Conservation (phyloP, 2,113 vertebrate species). For the Heterochromis multidens region DNA sequence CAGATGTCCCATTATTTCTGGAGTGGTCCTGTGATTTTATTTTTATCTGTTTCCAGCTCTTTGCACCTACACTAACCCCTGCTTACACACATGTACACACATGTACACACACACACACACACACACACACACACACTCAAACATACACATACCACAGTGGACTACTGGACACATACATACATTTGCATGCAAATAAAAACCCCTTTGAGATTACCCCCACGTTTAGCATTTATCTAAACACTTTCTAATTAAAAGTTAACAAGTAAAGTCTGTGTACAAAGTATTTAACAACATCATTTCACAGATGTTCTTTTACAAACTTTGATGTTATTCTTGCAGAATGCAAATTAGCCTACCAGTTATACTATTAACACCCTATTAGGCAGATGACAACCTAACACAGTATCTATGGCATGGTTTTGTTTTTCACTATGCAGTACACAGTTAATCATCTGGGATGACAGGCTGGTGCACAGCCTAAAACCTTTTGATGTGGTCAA, state of each 20-base stretch:
- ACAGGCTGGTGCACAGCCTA: not conserved
- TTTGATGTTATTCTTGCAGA: not conserved
- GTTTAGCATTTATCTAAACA: conserved; percentile 15
- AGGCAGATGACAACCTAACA: not conserved
- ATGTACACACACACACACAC: not conserved
- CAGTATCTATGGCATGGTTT: not conserved
- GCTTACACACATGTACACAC: not conserved
- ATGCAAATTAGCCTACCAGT: conserved; percentile 2
- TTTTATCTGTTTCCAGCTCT: conserved; percentile 61
- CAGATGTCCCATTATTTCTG: conserved; percentile 79
- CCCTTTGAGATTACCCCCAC: conserved; percentile 10
- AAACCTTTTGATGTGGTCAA: not conserved
- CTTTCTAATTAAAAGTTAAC: conserved; percentile 44
- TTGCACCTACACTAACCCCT: conserved; percentile 46
- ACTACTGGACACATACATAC: not conserved
- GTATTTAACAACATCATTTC: conserved; percentile 8
- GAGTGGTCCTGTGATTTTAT: conserved; percentile 66
- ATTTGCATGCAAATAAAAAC: conserved; percentile 2
- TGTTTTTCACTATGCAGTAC: not conserved
- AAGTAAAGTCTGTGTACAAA: not conserved
- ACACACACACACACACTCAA: not conserved
- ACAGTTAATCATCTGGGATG: not conserved
- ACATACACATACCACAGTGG: not conserved
- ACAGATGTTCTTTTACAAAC: not conserved
- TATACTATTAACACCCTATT: not conserved